phyloP scores from a whole-genome alignment of 2,113 vertebrate genomes.

The Pangasianodon hypophthalmus region DNA sequence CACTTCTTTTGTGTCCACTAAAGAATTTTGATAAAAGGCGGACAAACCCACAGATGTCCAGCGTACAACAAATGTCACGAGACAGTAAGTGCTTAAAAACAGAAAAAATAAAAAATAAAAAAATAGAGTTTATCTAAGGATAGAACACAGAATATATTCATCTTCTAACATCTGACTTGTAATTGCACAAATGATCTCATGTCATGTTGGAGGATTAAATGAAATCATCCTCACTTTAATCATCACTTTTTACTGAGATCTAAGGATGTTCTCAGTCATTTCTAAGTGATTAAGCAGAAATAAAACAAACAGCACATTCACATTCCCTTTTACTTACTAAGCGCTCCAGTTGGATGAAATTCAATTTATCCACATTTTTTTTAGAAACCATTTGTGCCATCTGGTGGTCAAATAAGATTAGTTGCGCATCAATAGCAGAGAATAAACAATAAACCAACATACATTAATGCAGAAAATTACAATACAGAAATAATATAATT shows the following conservation, averaged over 20 bases:
- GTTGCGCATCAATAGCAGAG: background rate
- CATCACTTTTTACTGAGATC: background rate
- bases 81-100: background rate
- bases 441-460: background rate
- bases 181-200: background rate
- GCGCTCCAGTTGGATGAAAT: background rate
- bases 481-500: background rate
- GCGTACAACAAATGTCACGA: background rate
- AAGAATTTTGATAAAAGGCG: background rate
- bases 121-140: background rate
- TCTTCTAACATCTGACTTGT: background rate
- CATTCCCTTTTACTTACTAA: no score
- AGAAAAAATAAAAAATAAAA: no score
- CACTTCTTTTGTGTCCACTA: background rate
- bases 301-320: background rate
- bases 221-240: background rate
- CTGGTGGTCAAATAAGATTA: background rate
- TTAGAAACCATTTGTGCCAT: background rate
- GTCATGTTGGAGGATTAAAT: background rate
- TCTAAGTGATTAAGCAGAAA: background rate
- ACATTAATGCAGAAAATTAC: background rate
- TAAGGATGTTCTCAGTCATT: background rate
- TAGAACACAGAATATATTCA: background rate
- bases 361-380: background rate
- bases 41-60: background rate